phyloP scores from a whole-genome alignment of 2,888 invertebrate species.

The Hirtodrosophila histrioides region DNA sequence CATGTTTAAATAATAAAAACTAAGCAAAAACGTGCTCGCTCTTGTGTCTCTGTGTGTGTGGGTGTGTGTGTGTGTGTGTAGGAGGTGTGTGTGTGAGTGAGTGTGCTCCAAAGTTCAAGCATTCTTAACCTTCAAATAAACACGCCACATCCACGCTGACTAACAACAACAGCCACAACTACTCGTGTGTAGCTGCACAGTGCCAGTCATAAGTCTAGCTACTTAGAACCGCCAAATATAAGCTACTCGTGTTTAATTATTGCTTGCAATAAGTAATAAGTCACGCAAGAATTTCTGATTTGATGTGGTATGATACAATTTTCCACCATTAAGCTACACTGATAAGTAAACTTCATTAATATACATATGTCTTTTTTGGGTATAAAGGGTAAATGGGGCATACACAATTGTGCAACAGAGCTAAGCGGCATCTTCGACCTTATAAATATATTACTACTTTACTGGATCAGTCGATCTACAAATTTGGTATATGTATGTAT shows the following conservation, averaged over 20 bases:
- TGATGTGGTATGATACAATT: no score
- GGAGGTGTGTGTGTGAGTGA: constrained; percentile 26
- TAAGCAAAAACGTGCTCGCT: constrained; percentile 57
- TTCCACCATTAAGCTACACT: no score
- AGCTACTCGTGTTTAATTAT: neutral
- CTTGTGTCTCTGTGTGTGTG: constrained; percentile 3
- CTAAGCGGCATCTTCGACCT: no score
- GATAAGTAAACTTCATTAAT: no score
- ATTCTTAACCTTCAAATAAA: constrained; percentile 72
- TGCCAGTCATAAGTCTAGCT: constrained; percentile 32
- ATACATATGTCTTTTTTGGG: no score
- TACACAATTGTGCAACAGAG: no score
- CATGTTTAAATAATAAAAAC: constrained; percentile 72
- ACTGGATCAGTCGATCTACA: no score
- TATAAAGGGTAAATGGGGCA: no score
- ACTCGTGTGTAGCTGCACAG: constrained; percentile 14
- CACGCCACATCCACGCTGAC: constrained; percentile 55
- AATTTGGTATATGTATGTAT: no score
- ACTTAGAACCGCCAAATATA: constrained; percentile 1
- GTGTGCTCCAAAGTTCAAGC: constrained; percentile 50
- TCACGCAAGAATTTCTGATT: no score
- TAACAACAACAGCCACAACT: constrained; percentile 31
- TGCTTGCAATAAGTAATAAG: constrained; percentile 6
- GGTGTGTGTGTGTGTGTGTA: constrained; percentile 12
- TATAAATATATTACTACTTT: no score